Percentiles rank a stretch among this genome's conserved stretches.
Conservation (phyloP, 2,797 vertebrate genomes). For the Cephalopachus bancanus region DNA sequence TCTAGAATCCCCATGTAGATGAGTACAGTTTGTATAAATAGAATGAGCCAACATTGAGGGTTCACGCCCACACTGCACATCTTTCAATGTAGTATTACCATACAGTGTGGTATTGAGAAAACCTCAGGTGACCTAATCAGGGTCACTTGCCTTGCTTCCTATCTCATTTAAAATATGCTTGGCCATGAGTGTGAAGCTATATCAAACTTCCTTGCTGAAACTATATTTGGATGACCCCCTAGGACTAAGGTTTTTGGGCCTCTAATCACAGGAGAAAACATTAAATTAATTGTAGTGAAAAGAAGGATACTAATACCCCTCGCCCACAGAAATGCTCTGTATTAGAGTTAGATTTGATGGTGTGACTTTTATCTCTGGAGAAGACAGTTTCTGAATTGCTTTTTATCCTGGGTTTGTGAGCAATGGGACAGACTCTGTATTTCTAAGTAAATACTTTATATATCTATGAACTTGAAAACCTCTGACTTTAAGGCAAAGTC, state of each 20-base stretch:
- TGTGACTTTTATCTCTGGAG: not conserved
- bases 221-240: not conserved
- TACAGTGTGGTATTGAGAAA: not conserved
- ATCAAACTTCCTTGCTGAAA: not conserved
- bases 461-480: not conserved
- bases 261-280: not conserved
- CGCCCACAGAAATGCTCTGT: not conserved
- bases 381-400: not conserved
- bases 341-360: not conserved
- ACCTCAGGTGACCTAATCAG: accelerated
- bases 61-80: accelerated
- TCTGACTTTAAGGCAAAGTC: no score
- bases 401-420: not conserved
- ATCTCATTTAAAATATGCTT: not conserved
- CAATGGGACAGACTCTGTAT: accelerated
- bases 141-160: not conserved
- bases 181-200: not conserved
- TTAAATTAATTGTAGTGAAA: not conserved
- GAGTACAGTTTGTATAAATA: accelerated
- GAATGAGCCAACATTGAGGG: accelerated
- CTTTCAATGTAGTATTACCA: no score
- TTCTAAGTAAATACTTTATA: accelerated
- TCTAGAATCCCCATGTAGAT: no score
- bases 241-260: not conserved
- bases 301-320: not conserved